phyloP scores from a whole-genome alignment of 2,797 vertebrate species.

The Graptemys geographica region DNA sequence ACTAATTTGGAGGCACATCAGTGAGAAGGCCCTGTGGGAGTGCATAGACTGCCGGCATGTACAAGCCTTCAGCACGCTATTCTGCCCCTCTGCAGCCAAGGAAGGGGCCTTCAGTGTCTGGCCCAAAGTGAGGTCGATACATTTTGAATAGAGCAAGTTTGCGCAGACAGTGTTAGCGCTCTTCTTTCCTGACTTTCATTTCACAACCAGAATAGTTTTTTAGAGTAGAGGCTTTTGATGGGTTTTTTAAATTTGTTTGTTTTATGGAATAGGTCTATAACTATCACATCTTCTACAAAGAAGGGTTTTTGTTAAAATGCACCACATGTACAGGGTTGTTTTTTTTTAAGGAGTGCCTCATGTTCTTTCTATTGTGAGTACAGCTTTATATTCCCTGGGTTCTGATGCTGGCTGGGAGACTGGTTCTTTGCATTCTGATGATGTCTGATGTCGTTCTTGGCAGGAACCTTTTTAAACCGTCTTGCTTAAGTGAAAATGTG shows the following conservation, averaged over 20 bases:
- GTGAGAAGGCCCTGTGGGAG: rapidly evolving
- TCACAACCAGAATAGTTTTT: not conserved
- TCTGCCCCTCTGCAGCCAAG: not conserved
- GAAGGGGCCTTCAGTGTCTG: not conserved
- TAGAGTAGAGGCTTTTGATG: not conserved
- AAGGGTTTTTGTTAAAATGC: not conserved
- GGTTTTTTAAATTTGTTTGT: not conserved
- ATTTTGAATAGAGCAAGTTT: rapidly evolving
- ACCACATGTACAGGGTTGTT: rapidly evolving
- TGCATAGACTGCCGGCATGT: rapidly evolving
- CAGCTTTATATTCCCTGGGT: not conserved
- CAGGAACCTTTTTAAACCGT: conserved; percentile 11
- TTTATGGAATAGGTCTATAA: not conserved
- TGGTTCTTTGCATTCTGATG: not conserved
- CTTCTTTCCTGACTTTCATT: not conserved
- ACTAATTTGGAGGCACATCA: not conserved
- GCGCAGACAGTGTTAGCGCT: not conserved
- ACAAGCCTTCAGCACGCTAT: rapidly evolving
- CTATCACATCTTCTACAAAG: not conserved
- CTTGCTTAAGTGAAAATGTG: conserved; percentile 36
- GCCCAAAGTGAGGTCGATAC: not conserved
- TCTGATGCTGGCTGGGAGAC: not conserved
- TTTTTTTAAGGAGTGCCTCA: not conserved
- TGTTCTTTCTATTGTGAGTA: not conserved
- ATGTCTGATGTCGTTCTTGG: conserved; percentile 34